These are phyloP conservation scores for Alviniconcha strummeri DNA, from an alignment of 2,888 invertebrate genomes.

Conservation along the genomic window DNA sequence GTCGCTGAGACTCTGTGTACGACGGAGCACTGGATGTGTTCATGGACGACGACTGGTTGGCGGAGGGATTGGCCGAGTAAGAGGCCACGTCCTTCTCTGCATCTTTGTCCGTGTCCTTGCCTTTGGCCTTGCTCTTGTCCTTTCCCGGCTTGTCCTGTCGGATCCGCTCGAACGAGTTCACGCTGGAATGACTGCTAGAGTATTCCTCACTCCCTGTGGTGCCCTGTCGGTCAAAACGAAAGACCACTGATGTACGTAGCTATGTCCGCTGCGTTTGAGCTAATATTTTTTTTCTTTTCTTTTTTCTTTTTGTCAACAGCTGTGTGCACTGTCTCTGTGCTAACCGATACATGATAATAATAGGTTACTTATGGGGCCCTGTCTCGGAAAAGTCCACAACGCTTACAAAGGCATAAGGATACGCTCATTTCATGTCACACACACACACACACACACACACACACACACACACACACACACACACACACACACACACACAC, in stretches of 20 bases:
- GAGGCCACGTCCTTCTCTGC: slow-evolving; percentile 31
- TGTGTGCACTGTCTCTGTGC: no score
- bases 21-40: slow-evolving; percentile 23
- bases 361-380: no score
- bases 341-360: no score
- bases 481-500: slow-evolving; percentile 5
- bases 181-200: slow-evolving; percentile 13
- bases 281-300: no score
- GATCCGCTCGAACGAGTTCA: slow-evolving; percentile 7
- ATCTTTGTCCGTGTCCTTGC: slow-evolving; percentile 5
- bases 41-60: slow-evolving; percentile 46
- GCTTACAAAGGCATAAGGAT: no score
- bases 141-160: background rate
- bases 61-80: slow-evolving; percentile 58
- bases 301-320: no score
- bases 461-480: slow-evolving; percentile 14
- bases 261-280: no score
- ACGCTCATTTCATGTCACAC: no score
- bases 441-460: slow-evolving; percentile 19
- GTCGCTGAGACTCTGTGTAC: slow-evolving; percentile 3
- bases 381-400: no score
- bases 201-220: background rate
- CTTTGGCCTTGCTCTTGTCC: slow-evolving; percentile 16
- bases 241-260: no score
- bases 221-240: background rate